These are phyloP conservation scores for Melanotaenia duboulayi DNA, from an alignment of 2,113 vertebrate genomes.

Conservation along the genomic window DNA sequence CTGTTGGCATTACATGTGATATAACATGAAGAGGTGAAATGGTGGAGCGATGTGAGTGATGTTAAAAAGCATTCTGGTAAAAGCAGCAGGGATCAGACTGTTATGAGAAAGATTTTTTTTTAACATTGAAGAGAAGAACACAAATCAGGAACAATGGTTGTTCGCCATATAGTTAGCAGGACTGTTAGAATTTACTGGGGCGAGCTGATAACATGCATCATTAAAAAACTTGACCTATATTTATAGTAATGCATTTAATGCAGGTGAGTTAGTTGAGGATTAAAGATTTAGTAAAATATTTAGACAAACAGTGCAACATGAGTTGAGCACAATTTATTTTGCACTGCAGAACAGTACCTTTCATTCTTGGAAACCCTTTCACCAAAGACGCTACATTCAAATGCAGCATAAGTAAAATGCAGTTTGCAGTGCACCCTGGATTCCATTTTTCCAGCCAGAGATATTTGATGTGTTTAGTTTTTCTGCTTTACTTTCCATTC, in stretches of 20 bases:
- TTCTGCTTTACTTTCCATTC: background rate
- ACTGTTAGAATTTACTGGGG: conserved; percentile 32
- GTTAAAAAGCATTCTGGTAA: conserved; percentile 46
- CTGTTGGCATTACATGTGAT: conserved; percentile 22
- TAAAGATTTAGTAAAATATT: conserved; percentile 9
- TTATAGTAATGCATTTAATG: background rate
- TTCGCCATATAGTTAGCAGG: conserved; percentile 1
- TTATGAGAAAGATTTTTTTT: conserved; percentile 40
- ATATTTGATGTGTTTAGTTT: background rate
- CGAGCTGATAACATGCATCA: conserved; percentile 11
- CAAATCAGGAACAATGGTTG: conserved; percentile 42
- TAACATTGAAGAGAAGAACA: conserved; percentile 23
- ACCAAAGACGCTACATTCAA: conserved; percentile 3
- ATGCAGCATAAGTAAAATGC: background rate
- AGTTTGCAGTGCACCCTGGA: background rate
- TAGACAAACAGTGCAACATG: background rate
- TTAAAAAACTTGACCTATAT: conserved; percentile 8
- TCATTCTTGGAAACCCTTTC: background rate
- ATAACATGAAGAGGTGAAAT: conserved; percentile 32
- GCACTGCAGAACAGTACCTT: background rate
- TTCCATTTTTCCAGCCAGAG: background rate
- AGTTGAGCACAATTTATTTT: background rate
- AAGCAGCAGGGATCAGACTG: conserved; percentile 16
- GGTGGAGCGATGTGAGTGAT: conserved; percentile 43
- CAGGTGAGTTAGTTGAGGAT: conserved; percentile 3